Evolutionary conservation across 1,140 invertebrate genomes (phyloP).

Genomic region (Brachionus calyciflorus): DNA sequence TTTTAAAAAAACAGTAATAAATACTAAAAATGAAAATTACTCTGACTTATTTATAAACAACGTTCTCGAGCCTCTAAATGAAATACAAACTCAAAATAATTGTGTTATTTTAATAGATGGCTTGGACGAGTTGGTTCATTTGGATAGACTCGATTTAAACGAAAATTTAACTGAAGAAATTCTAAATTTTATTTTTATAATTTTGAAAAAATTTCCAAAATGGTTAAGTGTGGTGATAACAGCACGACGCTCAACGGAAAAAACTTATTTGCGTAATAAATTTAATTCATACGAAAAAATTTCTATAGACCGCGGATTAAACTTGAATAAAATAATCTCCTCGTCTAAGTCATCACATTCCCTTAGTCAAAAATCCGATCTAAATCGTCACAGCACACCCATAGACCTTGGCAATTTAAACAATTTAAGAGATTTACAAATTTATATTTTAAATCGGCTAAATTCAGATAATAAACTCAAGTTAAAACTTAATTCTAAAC

Average conservation of each 20-base stretch:
- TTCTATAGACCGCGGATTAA: not conserved
- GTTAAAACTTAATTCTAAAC: not conserved
- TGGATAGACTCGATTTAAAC: not conserved
- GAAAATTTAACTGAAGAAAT: not conserved
- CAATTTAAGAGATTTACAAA: constrained; percentile 3
- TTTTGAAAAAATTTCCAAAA: not conserved
- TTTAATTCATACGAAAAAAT: not conserved
- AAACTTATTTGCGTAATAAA: not conserved
- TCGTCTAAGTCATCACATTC: not conserved
- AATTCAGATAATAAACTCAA: not conserved
- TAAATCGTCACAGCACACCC: not conserved
- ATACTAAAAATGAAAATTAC: too few relatives aligned
- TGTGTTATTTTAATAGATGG: not conserved
- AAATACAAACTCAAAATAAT: too few relatives aligned
- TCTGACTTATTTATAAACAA: too few relatives aligned
- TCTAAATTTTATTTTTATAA: not conserved
- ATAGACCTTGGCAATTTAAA: not conserved
- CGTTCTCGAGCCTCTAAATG: too few relatives aligned
- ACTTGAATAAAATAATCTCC: not conserved
- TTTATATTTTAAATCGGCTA: not conserved
- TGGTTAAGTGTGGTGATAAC: not conserved
- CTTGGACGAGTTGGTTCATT: not conserved
- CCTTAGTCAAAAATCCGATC: not conserved
- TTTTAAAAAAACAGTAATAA: too few relatives aligned
- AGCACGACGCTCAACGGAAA: not conserved